Evolutionary conservation across 1,140 invertebrate species (phyloP), one percentile per base, ranked within the genome.

Genomic region (Ceratosolen solmsi): DNA sequence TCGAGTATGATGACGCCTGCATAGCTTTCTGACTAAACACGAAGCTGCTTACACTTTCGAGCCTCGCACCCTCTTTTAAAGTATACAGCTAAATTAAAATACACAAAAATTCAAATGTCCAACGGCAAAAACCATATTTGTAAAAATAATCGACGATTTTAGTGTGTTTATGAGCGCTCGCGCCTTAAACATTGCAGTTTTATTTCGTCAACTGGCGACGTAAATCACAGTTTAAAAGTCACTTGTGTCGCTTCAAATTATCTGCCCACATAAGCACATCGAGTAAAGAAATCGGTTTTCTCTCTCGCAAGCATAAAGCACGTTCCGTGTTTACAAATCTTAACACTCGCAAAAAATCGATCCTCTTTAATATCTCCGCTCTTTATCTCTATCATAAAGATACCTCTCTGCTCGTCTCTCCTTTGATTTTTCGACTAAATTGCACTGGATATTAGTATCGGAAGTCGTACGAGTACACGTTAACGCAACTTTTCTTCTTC

Each of bases 181-280:
- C 15, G 54, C 13, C 7, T 68, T 68, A n/a, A n/a, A n/a, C 20
- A 38, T 38, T 41, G 41, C 0, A 78, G 41, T 68, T 77, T 60
- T 60, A 63, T 72, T 72, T 72, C 70, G 51, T 25, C 8, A 41
- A 72, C 68, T 17, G 17, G 13, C 9, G 33, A 60, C n/a, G n/a
- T 51, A 36, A 81, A 81, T 81, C 72, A 70, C 79, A 81, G 72
- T 70, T 68, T 56, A 75, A 80, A 68, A 81, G 72, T 68, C 72
- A 76, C 60, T 81, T 70, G 68, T 72, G 58, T 60, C 56, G 27
- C 30, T 54, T 54, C 1, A 65, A 65, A 22, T 70, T 75, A 81
- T 81, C 60, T 75, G 36, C 9, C 46, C 9, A 22, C 71, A 77
- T 71, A 76, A 82, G 51, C 38, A 30, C 25, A 60, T 82, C 41